Base-by-base conservation (phyloP, 2,888 invertebrate genomes). In the Eugnorisma glareosa region DNA sequence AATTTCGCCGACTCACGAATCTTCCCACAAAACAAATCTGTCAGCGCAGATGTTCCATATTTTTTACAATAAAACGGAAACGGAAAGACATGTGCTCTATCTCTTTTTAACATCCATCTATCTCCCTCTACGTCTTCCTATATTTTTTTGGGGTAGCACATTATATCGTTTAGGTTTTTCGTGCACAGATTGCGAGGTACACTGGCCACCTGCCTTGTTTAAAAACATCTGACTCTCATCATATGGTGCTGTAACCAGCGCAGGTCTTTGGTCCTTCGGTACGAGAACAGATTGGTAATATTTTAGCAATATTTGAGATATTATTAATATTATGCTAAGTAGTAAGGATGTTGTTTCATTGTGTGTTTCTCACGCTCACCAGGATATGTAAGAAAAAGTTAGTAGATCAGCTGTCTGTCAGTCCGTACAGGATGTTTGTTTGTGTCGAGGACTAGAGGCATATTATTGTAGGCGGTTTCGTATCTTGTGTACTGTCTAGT, bases 51-150 rank as follows among this genome's bases (percentile, higher is more conserved):
- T 96, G 96, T 92, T 94, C 92, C 82, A 89, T 84, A 91, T 92
- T 95, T 94, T 94, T 95, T 93, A 93, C 92, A 94, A 95, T 90
- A 92, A 94, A 94, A 94, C 95, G 96, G 96, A 96, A 96, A 94
- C 95, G 96, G 96, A 95, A 96, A 95, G 94, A 94, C 93, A 93
- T 89, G 91, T 84, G 88, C 85, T 69, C 89, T 83, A 77, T 93
- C 93, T 90, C 92, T 43, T 82, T 94, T 91, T 90, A 87, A 79
- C 87, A 79, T 84, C 70, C 75, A 85, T 81, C 84, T 92, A 92
- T 91, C 93, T 86, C 84, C 90, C 91, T 91, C 89, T 79, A 79
- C 91, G 88, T 91, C 93, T 93, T 93, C 92, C 92, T 90, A 92
- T 89, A 90, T 90, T 93, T 93, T 94, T 93, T 93, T 90, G 88